phyloP scores from a whole-genome alignment of 2,113 vertebrate genomes.

The Malurus alboscapulatus region DNA sequence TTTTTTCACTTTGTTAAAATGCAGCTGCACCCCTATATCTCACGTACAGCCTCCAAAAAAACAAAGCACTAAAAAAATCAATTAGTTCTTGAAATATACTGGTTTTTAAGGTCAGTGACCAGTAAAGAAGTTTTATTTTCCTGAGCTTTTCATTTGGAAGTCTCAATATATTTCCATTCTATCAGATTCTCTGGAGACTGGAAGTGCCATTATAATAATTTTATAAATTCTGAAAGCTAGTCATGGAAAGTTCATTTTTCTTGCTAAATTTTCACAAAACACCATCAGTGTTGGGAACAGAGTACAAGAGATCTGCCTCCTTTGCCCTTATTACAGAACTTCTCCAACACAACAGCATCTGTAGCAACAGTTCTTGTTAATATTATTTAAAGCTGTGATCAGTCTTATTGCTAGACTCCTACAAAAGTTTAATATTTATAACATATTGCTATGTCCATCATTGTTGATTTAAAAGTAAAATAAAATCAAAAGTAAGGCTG shows the following conservation, averaged over 20 bases:
- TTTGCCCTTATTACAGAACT: not conserved
- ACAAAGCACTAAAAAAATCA: not conserved
- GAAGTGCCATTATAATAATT: not conserved
- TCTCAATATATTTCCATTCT: not conserved
- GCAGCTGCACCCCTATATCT: not conserved
- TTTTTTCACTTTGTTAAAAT: not conserved
- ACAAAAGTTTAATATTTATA: not conserved
- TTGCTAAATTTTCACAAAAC: not conserved
- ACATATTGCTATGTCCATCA: not conserved
- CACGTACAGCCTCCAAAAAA: not conserved
- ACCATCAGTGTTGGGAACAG: not conserved
- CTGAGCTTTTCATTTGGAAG: not conserved
- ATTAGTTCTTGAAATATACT: not conserved
- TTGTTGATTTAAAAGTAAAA: not conserved
- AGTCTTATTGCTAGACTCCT: not conserved
- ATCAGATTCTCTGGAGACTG: not conserved
- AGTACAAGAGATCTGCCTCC: not conserved
- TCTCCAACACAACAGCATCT: not conserved
- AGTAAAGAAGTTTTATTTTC: not conserved
- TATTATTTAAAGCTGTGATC: not conserved
- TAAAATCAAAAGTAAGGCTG: not conserved
- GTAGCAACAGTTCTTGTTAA: not conserved
- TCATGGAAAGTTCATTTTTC: not conserved
- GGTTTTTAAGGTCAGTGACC: not conserved
- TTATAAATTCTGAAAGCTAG: not conserved